phyloP scores from a whole-genome alignment of 2,888 invertebrate species.

The Coecobrya sp. region DNA sequence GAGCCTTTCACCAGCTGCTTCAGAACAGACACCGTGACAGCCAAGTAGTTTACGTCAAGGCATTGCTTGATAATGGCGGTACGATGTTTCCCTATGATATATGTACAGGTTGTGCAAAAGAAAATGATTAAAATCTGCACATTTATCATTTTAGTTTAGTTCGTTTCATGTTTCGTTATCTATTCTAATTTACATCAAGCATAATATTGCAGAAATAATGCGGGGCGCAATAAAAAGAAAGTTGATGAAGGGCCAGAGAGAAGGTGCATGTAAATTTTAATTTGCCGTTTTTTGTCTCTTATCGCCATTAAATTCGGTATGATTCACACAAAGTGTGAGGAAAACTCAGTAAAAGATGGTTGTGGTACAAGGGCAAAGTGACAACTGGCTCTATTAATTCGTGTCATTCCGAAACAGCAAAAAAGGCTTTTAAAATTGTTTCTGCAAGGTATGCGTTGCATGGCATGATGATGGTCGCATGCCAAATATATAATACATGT shows the following conservation, averaged over 20 bases:
- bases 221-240: not conserved
- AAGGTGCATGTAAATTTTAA: slow-evolving; percentile 4
- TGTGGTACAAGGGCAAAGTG: slow-evolving; percentile 60
- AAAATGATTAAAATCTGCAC: not conserved
- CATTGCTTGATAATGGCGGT: slow-evolving; percentile 70
- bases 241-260: not conserved
- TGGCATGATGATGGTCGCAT: slow-evolving; percentile 34
- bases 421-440: slow-evolving; percentile 64
- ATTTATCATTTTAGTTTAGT: slow-evolving; percentile 19
- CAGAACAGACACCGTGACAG: slow-evolving; percentile 61
- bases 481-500: slow-evolving; percentile 34
- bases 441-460: not conserved
- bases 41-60: slow-evolving; percentile 70
- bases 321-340: not conserved
- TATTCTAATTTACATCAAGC: not conserved
- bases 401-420: slow-evolving; percentile 40
- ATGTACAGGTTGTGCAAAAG: slow-evolving; percentile 14
- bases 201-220: not conserved
- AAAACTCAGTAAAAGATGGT: not conserved
- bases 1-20: slow-evolving; percentile 70
- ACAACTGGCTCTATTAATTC: slow-evolving; percentile 77
- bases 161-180: not conserved
- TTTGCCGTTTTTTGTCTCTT: not conserved
- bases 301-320: not conserved
- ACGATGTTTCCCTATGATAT: slow-evolving; percentile 62